These are phyloP conservation scores for Parnassius apollo DNA, from an alignment of 2,888 invertebrate genomes.

Conservation along the genomic window DNA sequence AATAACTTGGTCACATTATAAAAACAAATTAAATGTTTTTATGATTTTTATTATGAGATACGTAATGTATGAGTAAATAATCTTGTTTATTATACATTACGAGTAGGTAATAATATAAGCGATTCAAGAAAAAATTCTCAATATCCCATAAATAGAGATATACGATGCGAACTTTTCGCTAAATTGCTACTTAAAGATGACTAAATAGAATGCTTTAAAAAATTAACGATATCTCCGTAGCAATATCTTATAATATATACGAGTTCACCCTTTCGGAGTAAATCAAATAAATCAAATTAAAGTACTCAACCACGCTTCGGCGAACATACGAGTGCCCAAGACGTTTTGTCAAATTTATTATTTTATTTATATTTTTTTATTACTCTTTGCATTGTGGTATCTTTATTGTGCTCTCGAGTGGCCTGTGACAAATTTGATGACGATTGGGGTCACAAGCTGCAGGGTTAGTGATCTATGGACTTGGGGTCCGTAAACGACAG, in stretches of 20 bases:
- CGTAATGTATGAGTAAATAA: too few relatives aligned
- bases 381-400: conserved; percentile 64
- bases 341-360: conserved; percentile 82
- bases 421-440: conserved; percentile 81
- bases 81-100: too few relatives aligned
- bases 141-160: conserved; percentile 9
- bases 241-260: conserved; percentile 66
- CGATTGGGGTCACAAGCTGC: conserved; percentile 69
- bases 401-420: conserved; percentile 72
- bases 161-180: conserved; percentile 37
- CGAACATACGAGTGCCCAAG: conserved; percentile 74
- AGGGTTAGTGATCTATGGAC: conserved; percentile 70
- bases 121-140: background rate
- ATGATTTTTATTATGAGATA: too few relatives aligned
- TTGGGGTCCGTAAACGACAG: conserved; percentile 66
- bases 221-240: conserved; percentile 41
- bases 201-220: conserved; percentile 38
- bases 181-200: conserved; percentile 37
- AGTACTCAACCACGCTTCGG: conserved; percentile 71
- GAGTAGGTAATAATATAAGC: too few relatives aligned
- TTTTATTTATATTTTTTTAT: conserved; percentile 78
- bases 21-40: too few relatives aligned
- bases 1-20: too few relatives aligned
- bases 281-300: conserved; percentile 80
- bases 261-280: conserved; percentile 67